Base-by-base conservation (phyloP, 2,888 invertebrate species). In the Slavum lentiscoides region DNA sequence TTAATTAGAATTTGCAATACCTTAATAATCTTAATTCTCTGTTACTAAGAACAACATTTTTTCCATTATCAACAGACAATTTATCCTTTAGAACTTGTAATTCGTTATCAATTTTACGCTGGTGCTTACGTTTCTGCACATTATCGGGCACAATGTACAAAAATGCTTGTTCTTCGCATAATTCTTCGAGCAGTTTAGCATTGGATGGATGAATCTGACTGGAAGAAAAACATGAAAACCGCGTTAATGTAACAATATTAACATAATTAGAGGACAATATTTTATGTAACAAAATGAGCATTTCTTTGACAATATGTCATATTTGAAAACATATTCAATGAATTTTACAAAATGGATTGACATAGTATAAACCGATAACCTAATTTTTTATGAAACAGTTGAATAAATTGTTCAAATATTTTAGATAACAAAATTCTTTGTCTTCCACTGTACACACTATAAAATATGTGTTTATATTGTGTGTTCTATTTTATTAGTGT, bases 61-160 rank as follows among this genome's bases (percentile, higher is more conserved):
- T 94, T 58, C 87, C 87, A 53, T 85, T 85, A 67, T 86, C 85
- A 68, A 92, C 92, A 7, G 93, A 91, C 85, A 96, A 88, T 88
- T 95, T 94, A 70, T 89, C 89, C 85, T 94, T 91, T 75, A 96
- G 88, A 86, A 96, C 96, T n/a, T 92, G 90, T 4, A 96, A 93
- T 88, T 96, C 96, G 15, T 93, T 94, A 86, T 94, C 94, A 21
- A 95, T 93, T 89, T 96, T 96, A 81, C 96, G 90, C 86, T 95
- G 94, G 83, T 95, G 92, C 86, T 96, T 96, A 82, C 94, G 91
- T 84, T 92, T 88, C 87, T 95, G 95, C 0, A 96, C 94, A 85
- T 94, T 93, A 82, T 91, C 92, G 2, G 95, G 94, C 84, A 92
- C 91, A 85, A 96, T 94, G 85, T 94, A 92, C 90, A 94, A 92